Percentiles rank a stretch among this genome's conserved stretches.
Conservation (phyloP, 2,888 invertebrate genomes). For the Protonemura montana region DNA sequence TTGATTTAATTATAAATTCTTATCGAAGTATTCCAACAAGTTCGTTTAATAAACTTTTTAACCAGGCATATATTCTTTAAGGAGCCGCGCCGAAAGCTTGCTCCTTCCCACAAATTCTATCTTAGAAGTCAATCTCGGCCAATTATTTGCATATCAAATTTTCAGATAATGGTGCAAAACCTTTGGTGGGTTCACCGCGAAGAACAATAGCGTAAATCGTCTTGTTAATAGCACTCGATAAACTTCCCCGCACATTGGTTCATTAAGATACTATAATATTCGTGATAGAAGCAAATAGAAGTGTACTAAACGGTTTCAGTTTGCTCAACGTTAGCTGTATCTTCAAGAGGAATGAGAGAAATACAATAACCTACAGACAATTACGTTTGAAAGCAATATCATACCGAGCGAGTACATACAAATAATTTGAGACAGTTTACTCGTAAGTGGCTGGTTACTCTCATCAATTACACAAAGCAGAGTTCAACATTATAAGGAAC, state of each 20-base stretch:
- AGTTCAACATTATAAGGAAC: neutral
- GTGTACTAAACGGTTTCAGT: neutral
- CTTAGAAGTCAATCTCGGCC: constrained; percentile 12
- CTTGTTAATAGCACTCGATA: neutral
- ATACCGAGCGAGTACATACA: neutral
- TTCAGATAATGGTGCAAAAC: neutral
- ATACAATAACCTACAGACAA: neutral
- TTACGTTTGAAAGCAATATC: neutral
- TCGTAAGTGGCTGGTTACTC: neutral
- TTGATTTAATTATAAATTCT: constrained; percentile 28
- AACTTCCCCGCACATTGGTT: neutral
- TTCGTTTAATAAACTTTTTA: constrained; percentile 1
- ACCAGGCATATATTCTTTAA: constrained; percentile 1
- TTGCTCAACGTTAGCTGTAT: neutral
- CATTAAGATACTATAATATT: neutral
- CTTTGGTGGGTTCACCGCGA: neutral
- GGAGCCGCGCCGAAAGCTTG: neutral
- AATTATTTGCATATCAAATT: constrained; percentile 20
- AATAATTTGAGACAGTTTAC: neutral
- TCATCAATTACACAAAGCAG: neutral
- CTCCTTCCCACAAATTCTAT: neutral
- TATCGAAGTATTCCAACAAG: constrained; percentile 1
- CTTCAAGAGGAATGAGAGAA: neutral
- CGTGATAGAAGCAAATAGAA: neutral
- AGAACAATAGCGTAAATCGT: neutral